These are phyloP conservation scores for Myotis pilosus DNA, from an alignment of 2,797 vertebrate genomes.

Conservation along the genomic window DNA sequence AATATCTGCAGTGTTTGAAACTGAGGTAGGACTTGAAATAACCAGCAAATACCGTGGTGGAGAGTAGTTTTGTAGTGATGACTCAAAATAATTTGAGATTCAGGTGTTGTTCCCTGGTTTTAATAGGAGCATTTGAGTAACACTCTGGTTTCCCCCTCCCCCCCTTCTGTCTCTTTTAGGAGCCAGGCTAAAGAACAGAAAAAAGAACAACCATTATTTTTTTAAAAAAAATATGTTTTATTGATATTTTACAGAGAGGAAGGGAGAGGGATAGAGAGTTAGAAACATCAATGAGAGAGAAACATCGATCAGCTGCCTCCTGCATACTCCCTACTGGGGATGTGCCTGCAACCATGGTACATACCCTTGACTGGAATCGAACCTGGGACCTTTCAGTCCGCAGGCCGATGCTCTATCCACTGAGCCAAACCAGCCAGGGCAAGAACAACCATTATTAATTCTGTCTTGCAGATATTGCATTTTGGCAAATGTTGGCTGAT, in stretches of 20 bases:
- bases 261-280: too few relatives aligned
- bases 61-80: constrained; percentile 38
- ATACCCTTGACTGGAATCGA: too few relatives aligned
- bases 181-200: not conserved
- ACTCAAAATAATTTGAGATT: constrained; percentile 6
- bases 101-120: not conserved
- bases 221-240: too few relatives aligned
- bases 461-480: not conserved
- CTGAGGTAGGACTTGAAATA: constrained; percentile 31
- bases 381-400: too few relatives aligned
- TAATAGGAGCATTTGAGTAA: not conserved
- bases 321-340: too few relatives aligned
- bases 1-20: not conserved
- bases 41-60: not conserved
- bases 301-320: too few relatives aligned
- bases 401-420: too few relatives aligned
- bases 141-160: not conserved
- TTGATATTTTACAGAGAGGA: too few relatives aligned
- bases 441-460: not conserved
- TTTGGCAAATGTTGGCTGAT: constrained; percentile 38
- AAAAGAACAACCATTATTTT: not conserved
- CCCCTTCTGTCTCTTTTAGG: not conserved
- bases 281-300: too few relatives aligned
- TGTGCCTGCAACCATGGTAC: too few relatives aligned
- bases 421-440: too few relatives aligned